phyloP scores from a whole-genome alignment of 2,797 vertebrate genomes.

The Dryobates pubescens region DNA sequence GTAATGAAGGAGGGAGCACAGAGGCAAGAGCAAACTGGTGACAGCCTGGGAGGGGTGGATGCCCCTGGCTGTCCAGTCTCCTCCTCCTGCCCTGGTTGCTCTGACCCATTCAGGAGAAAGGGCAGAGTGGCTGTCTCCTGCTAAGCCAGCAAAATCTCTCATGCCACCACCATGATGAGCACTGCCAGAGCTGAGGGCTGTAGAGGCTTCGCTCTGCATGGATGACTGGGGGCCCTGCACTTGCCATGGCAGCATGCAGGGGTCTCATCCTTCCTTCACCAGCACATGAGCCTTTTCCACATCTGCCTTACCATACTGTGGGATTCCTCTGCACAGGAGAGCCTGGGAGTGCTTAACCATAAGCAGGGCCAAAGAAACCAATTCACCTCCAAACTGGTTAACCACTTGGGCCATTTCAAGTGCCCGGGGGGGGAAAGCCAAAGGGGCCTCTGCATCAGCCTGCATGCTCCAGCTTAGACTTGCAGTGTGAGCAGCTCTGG shows the following conservation, averaged over 20 bases:
- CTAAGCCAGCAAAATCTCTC: not conserved
- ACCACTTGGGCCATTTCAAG: fast-evolving
- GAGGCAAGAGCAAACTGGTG: not conserved
- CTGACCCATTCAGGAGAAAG: not conserved
- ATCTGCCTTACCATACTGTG: fast-evolving
- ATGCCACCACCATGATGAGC: fast-evolving
- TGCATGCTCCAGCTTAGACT: not conserved
- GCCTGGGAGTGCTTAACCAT: not conserved
- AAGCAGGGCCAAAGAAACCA: not conserved
- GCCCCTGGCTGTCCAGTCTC: not conserved
- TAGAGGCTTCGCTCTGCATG: not conserved
- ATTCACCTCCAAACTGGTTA: not conserved
- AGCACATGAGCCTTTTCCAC: not conserved
- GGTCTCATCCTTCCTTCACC: not conserved
- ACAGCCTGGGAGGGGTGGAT: not conserved
- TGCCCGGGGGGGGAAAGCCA: not conserved
- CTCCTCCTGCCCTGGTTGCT: not conserved
- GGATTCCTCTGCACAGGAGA: not conserved
- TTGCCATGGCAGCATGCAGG: too few species aligned
- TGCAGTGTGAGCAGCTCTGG: fast-evolving
- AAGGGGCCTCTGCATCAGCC: too few species aligned
- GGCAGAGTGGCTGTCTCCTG: not conserved
- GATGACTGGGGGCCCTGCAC: not conserved
- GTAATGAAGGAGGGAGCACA: not conserved
- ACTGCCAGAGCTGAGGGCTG: not conserved